Percentiles rank a stretch among this genome's conserved stretches.
These are phyloP conservation scores for Penaeus indicus DNA, from an alignment of 1,140 invertebrate species.

Conservation along the genomic window DNA sequence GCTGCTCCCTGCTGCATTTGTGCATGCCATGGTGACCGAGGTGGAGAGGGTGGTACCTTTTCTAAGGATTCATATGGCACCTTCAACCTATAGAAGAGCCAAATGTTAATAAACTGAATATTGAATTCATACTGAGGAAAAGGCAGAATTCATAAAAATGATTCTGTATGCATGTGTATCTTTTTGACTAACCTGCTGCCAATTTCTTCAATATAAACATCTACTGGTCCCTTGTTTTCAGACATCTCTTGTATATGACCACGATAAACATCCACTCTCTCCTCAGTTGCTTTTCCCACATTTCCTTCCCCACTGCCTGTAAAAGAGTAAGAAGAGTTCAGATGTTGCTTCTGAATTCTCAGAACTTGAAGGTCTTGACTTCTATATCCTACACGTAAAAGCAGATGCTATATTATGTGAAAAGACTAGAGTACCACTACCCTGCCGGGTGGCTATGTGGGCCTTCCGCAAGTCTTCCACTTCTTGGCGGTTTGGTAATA, in stretches of 20 bases:
- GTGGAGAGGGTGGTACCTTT: conserved; percentile 48
- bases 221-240: conserved; percentile 56
- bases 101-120: neutral
- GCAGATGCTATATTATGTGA: neutral
- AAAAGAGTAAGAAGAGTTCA: neutral
- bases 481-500: conserved; percentile 46
- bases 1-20: conserved; percentile 17
- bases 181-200: conserved; percentile 30
- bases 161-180: neutral
- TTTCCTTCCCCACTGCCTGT: conserved; percentile 35
- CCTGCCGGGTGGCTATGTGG: conserved; percentile 34
- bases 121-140: neutral
- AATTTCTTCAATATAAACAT: conserved; percentile 59
- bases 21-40: conserved; percentile 44
- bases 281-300: conserved; percentile 28
- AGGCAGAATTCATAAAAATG: neutral
- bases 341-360: too few relatives aligned
- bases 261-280: conserved; percentile 45
- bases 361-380: too few relatives aligned
- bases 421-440: neutral
- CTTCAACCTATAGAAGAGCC: conserved; percentile 37
- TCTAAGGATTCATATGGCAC: conserved; percentile 56
- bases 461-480: conserved; percentile 44
- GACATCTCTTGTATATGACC: conserved; percentile 58
- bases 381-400: too few relatives aligned